Base-by-base conservation (phyloP, 2,888 invertebrate species). In the Asteroscopus sphinx region DNA sequence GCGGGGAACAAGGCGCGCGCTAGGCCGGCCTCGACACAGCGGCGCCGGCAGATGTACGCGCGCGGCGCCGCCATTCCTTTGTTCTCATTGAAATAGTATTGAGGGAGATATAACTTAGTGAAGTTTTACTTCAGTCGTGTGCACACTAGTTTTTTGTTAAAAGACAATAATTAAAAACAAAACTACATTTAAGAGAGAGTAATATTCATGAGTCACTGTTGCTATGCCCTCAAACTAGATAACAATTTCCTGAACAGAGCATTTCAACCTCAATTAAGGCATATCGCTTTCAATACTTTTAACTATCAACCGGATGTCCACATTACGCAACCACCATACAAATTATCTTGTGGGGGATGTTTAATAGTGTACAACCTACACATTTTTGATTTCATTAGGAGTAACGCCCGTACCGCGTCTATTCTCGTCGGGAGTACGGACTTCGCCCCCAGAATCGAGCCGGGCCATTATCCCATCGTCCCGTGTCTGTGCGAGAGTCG, bases 401-500 rank as follows among this genome's bases (percentile, higher is more conserved):
- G 61, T 55, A 70, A 42, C 49, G 52, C 46, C 36, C 48, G 73
- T 56, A n/a, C n/a, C 68, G 55, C 58, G 48, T 70, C 70, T 75
- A 70, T 75, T 73, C 63, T 61, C 68, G 70, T 76, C 62, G 45
- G 62, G 62, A 65, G 33, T 59, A 45, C 17, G 88, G 87, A 90
- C 91, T 90, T 90, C 78, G 89, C 73, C 78, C 87, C 83, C 81
- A 65, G 66, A 61, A 56, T 30, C 44, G 68, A 54, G 72, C 67
- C 53, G 68, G 76, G 71, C 80, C 76, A 89, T 89, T 90, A 89
- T 87, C 83, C 87, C 82, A 81, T 82, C 81, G 77, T 76, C 77
- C 73, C 79, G 77, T 77, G 83, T 68, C 68, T 77, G 79, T 76
- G 80, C 79, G 76, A 77, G 79, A 80, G 77, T 73, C 75, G 78